phyloP scores from a whole-genome alignment of 2,113 vertebrate species.

The Nothoprocta pentlandii region DNA sequence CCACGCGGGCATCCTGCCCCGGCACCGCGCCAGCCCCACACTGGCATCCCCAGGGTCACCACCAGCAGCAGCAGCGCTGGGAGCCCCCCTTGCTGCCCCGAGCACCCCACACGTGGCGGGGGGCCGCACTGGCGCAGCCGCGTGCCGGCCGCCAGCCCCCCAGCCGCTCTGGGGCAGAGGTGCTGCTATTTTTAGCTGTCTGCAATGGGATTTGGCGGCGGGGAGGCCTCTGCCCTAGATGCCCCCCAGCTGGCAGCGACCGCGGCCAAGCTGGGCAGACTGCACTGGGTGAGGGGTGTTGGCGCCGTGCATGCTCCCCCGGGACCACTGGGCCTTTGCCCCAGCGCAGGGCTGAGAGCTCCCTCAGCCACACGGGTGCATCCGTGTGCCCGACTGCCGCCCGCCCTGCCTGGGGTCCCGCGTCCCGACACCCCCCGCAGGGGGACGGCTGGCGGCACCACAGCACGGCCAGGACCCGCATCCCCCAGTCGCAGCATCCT shows the following conservation, averaged over 20 bases:
- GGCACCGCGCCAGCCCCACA: not conserved
- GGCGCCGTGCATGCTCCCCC: fast-evolving
- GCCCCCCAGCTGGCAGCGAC: not conserved
- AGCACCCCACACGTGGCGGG: not conserved
- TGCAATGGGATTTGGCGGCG: slow-evolving; percentile 44
- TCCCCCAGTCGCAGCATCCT: not conserved
- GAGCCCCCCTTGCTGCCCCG: not conserved
- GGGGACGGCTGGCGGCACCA: not conserved
- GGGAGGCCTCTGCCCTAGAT: slow-evolving; percentile 62
- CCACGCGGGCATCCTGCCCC: not conserved
- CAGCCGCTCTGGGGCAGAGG: slow-evolving; percentile 55
- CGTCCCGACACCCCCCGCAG: not conserved
- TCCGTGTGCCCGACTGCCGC: too few relatives aligned
- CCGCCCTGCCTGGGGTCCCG: too few relatives aligned
- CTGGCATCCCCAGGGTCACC: not conserved
- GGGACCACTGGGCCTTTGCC: slow-evolving; percentile 20
- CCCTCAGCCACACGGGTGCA: not conserved
- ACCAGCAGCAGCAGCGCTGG: not conserved
- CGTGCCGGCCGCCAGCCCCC: not conserved
- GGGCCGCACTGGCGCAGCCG: not conserved
- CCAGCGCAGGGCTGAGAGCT: not conserved
- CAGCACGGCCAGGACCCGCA: fast-evolving
- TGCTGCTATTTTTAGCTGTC: slow-evolving; percentile 61
- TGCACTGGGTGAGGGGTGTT: slow-evolving; percentile 71
- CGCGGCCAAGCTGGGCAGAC: slow-evolving; percentile 36